phyloP scores from a whole-genome alignment of 2,888 invertebrate genomes.

The Nezara viridula region DNA sequence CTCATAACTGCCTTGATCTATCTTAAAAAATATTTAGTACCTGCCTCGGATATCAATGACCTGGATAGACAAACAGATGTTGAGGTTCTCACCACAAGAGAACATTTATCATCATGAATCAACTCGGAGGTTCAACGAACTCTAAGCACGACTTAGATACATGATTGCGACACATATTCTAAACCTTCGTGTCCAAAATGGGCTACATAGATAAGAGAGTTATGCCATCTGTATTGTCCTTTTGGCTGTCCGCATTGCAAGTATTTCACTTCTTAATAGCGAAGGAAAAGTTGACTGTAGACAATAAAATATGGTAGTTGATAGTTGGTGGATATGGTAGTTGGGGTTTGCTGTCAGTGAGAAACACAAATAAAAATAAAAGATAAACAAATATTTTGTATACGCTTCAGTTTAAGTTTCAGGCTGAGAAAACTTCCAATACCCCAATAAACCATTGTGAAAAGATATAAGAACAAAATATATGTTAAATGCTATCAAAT shows the following conservation, averaged over 20 bases:
- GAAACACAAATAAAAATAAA: too few relatives aligned
- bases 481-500: too few relatives aligned
- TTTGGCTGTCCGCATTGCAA: background rate
- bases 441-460: too few relatives aligned
- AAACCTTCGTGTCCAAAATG: background rate
- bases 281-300: too few relatives aligned
- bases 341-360: too few relatives aligned
- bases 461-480: too few relatives aligned
- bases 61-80: background rate
- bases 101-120: background rate
- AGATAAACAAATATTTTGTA: too few relatives aligned
- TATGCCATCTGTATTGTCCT: background rate
- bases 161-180: slow-evolving; percentile 20
- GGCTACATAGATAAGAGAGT: background rate
- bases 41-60: background rate
- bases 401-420: too few relatives aligned
- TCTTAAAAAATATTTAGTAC: background rate
- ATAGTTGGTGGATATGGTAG: too few relatives aligned
- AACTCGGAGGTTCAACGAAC: background rate
- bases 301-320: too few relatives aligned
- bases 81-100: background rate
- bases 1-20: background rate
- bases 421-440: too few relatives aligned
- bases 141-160: background rate
- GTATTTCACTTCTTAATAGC: background rate